phyloP scores from a whole-genome alignment of 1,140 invertebrate species.

The Calliopsis andreniformis region DNA sequence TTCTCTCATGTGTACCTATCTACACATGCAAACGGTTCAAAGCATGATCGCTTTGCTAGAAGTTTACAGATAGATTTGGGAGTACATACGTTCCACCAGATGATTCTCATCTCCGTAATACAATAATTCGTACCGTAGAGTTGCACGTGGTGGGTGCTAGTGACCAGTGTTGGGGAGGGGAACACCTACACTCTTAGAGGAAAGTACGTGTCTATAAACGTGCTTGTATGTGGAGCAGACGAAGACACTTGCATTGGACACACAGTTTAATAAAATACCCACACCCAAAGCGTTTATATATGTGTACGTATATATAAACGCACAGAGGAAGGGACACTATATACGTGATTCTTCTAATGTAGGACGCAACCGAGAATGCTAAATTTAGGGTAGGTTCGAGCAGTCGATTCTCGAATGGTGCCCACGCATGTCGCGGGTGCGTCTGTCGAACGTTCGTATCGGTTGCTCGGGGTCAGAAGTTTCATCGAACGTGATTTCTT shows the following conservation, averaged over 20 bases:
- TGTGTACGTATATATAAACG: conserved; percentile 4
- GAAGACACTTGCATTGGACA: conserved; percentile 9
- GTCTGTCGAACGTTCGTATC: conserved; percentile 17
- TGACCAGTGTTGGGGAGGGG: no score
- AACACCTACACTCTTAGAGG: neutral
- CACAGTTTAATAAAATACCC: conserved; percentile 18
- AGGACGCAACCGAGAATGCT: conserved; percentile 59
- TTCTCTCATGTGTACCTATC: neutral
- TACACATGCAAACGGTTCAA: neutral
- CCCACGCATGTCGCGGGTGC: conserved; percentile 57
- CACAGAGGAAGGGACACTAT: conserved; percentile 2
- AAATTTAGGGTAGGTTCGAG: conserved; percentile 65
- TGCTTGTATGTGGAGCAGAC: conserved; percentile 32
- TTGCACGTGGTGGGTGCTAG: neutral
- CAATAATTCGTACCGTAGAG: neutral
- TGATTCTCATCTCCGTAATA: no score
- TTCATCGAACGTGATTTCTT: neutral
- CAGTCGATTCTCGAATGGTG: conserved; percentile 64
- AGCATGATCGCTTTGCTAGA: neutral
- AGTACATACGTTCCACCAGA: neutral
- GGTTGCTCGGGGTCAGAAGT: neutral
- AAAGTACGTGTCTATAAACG: conserved; percentile 49
- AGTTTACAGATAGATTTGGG: neutral
- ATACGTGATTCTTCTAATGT: conserved; percentile 58
- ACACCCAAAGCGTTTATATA: neutral